These are phyloP conservation scores for Oryzias javanicus DNA, from an alignment of 2,113 vertebrate species.

Conservation along the genomic window DNA sequence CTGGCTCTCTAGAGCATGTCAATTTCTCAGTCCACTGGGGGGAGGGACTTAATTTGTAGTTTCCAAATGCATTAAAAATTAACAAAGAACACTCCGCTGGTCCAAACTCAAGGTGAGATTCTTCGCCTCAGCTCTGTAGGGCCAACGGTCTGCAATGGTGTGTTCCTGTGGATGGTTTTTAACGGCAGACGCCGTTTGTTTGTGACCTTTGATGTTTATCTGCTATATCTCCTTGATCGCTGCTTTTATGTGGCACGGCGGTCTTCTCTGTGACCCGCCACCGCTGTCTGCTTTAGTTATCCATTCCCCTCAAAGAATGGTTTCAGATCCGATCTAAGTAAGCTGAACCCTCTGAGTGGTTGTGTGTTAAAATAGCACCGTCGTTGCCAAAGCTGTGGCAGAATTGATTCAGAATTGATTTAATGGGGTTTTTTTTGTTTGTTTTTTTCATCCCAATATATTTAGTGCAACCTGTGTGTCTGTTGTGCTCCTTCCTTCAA, in stretches of 20 bases:
- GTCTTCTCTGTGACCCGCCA: constrained; percentile 13
- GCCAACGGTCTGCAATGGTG: constrained; percentile 45
- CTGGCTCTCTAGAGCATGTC: constrained; percentile 77
- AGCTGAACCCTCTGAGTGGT: constrained; percentile 29
- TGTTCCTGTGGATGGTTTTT: constrained; percentile 35
- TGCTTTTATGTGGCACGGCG: constrained; percentile 33
- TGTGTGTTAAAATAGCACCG: constrained; percentile 2
- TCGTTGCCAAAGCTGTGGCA: not conserved
- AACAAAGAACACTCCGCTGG: constrained; percentile 70
- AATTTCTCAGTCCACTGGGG: constrained; percentile 73
- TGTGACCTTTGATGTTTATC: constrained; percentile 66
- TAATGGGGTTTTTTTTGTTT: constrained; percentile 17
- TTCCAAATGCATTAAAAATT: constrained; percentile 79
- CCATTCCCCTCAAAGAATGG: constrained; percentile 38
- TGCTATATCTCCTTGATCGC: constrained; percentile 51
- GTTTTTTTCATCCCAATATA: constrained; percentile 12
- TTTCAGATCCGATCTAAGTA: constrained; percentile 64
- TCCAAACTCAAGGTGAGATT: constrained; percentile 73
- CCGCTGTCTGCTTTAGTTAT: constrained; percentile 31
- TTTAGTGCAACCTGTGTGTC: constrained; percentile 9
- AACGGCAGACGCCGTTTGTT: constrained; percentile 43
- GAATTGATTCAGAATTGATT: constrained; percentile 38
- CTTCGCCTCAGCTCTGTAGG: constrained; percentile 25
- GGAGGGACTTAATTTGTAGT: constrained; percentile 72
- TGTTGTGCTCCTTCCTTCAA: constrained; percentile 23